A percentile compares a stretch with the other conserved stretches of the same genome.
Conservation (phyloP, 2,113 vertebrate genomes). For the Oncorhynchus tshawytscha region DNA sequence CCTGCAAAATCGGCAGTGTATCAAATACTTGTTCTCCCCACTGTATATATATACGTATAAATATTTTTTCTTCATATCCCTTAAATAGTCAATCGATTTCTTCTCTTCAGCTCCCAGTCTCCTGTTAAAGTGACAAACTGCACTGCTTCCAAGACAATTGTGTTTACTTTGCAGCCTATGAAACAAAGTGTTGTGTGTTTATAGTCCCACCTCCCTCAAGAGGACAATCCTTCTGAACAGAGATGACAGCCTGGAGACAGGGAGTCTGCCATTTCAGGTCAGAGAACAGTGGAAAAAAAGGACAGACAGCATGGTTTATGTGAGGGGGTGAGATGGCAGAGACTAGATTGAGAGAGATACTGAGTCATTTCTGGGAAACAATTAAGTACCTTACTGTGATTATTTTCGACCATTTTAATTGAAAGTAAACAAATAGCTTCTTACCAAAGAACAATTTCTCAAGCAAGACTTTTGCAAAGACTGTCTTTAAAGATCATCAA, state of each 20-base stretch:
- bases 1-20: too few relatives aligned
- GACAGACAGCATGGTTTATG: neutral
- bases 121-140: neutral
- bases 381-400: too few relatives aligned
- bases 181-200: neutral
- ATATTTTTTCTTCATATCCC: neutral
- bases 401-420: too few relatives aligned
- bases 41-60: neutral
- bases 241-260: neutral
- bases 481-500: too few relatives aligned
- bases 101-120: neutral
- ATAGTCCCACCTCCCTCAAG: neutral
- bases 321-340: neutral
- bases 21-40: too few relatives aligned
- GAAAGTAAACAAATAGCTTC: too few relatives aligned
- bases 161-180: neutral
- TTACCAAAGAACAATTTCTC: too few relatives aligned
- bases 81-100: neutral
- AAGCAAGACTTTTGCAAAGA: too few relatives aligned
- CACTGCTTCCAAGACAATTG: neutral
- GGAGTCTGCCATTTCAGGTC: neutral
- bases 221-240: neutral
- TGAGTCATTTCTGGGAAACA: neutral
- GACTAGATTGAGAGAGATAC: neutral
- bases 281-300: neutral